Evolutionary conservation across 2,113 vertebrate species (phyloP), one percentile per base, ranked within the genome.

Genomic region (Brachyhypopomus gauderio): DNA sequence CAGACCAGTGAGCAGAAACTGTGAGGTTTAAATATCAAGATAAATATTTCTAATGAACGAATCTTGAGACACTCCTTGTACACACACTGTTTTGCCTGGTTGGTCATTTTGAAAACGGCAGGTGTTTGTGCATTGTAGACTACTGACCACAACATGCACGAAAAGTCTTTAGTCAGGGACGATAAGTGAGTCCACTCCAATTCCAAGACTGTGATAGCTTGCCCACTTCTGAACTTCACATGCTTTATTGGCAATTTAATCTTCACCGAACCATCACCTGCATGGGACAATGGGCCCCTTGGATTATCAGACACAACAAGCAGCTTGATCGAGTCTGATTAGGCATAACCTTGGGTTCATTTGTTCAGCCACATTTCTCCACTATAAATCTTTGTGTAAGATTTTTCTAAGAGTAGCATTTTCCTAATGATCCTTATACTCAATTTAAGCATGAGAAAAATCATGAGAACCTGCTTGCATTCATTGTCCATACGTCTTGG

Each of bases 31-130:
- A 63, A 80, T 48, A 27, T 30, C 12, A 62, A 75, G 27, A 78
- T 82, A 67, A 79, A 82, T 45, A 76, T 83, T 59, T 66, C 30
- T 5, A 4, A 23, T 5, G 60, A 12, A 75, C 27, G 55, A 52
- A 84, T 74, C 38, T 64, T 22, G 38, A 8, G 59, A 63, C 22
- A 4, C 62, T 58, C 79, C 56, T 75, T 75, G 12, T 72, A 38
- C 25, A 56, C 56, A 45, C 41, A 45, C 9, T 3, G 41, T 45
- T 45, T 45, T 45, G 9, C 5, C 1, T 7, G 5, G 6, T 16
- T 67, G 27, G 16, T 27, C 23, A 27, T 7, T n/a, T 16, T 17
- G 25, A 34, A 36, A 41, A 70, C 36, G 3, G 20, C 36, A n/a
- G 66, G 8, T 70, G 66, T 41, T 8, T 19, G 8, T 52, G 12